Evolutionary conservation across 1,140 invertebrate genomes (phyloP).

Genomic region (Drosophila sulfurigaster): DNA sequence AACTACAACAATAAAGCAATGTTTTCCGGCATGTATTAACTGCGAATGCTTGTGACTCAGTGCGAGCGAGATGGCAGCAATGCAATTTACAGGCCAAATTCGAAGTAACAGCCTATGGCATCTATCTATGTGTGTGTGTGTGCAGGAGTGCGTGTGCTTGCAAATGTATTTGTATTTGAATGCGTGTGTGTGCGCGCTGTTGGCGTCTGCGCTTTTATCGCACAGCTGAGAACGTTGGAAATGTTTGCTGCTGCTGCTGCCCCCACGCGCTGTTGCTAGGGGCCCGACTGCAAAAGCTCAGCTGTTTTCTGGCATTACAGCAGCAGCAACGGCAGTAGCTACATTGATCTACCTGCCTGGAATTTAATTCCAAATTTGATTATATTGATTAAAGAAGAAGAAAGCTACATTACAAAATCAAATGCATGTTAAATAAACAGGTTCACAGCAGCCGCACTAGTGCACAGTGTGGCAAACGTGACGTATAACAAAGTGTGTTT

Average conservation of each 20-base stretch:
- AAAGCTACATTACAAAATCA: constrained; percentile 5
- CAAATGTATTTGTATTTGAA: background rate
- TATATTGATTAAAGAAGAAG: constrained; percentile 26
- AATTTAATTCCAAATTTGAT: background rate
- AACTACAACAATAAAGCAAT: constrained; percentile 31
- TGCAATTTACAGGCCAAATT: constrained; percentile 73
- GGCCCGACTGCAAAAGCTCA: constrained; percentile 55
- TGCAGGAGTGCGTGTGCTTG: constrained; percentile 12
- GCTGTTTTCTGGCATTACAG: constrained; percentile 44
- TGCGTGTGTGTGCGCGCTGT: background rate
- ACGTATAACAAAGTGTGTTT: background rate
- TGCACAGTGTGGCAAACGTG: constrained; percentile 34
- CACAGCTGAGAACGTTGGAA: constrained; percentile 47
- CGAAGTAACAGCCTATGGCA: constrained; percentile 57
- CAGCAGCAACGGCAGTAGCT: background rate
- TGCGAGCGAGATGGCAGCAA: constrained; percentile 72
- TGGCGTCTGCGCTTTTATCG: constrained; percentile 45
- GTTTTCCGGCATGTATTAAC: constrained; percentile 69
- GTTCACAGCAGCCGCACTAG: constrained; percentile 17
- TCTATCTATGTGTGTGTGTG: constrained; percentile 13
- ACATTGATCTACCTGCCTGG: constrained; percentile 4
- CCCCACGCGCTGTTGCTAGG: constrained; percentile 48
- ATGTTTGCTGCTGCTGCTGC: constrained; percentile 34
- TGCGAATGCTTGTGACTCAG: constrained; percentile 42
- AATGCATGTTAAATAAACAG: constrained; percentile 35